Evolutionary conservation across 1,140 invertebrate species (phyloP), one percentile per base, ranked within the genome.

Genomic region (Protaetia brevitarsis): DNA sequence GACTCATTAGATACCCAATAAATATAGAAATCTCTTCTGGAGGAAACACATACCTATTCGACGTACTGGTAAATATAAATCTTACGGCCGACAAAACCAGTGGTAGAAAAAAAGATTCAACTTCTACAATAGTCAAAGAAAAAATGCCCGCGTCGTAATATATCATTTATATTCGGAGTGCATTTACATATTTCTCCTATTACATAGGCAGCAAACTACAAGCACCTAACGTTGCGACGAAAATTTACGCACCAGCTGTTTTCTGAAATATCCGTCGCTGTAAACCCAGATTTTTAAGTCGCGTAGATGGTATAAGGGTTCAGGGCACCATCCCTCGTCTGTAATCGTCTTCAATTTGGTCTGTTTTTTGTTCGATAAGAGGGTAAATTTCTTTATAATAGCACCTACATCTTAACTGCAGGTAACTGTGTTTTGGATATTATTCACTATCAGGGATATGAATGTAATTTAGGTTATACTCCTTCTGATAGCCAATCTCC

Each of bases 191-290:
- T 59, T 59, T 59, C 57, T 59, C 57, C 57, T 28, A 59, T 59
- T 59, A 59, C 57, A 31, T 59, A 59, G n/a, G n/a, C n/a, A n/a
- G 30, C 27, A 59, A 59, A 59, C 13, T 59, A 59, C 29, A 29
- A 29, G 11, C 26, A 51, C 41, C 41, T 51, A 51, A 23, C 19
- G 41, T 51, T 51, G 41, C 41, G 41, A 51, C 27, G 30, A 59
- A 59, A 59, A 59, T 59, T 59, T 59, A 59, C 57, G 41, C 41
- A 51, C 41, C 41, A 59, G 28, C 26, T 59, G 57, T 59, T 59
- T 28, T 7, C 13, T n/a, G 29, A 59, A 59, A 59, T 59, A 16
- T 59, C 57, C 30, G 27, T 59, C 57, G 29, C 30, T 28, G 29
- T 59, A 31, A 51, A 23, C 41, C 26, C 19, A 10, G 41, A 51